Conservation (phyloP, 2,797 vertebrate genomes). For the Graptemys geographica region DNA sequence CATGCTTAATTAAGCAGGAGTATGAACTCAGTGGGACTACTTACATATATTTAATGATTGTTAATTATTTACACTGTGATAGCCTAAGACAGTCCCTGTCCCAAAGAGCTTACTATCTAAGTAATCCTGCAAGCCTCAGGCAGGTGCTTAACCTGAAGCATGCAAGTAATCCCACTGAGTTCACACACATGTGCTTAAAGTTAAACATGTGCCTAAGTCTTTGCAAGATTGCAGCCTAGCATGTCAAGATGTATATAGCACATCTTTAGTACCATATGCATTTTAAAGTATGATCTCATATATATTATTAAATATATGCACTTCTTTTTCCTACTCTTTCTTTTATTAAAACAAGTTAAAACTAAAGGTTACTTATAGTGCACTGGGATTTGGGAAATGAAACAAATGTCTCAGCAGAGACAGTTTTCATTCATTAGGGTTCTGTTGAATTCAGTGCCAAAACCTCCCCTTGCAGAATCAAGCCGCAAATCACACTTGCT, state of each 20-base stretch:
- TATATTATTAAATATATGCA: background rate
- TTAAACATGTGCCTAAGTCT: fast-evolving
- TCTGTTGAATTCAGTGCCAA: background rate
- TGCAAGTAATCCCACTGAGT: fast-evolving
- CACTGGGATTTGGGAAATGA: background rate
- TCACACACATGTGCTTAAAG: background rate
- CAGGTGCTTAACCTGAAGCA: background rate
- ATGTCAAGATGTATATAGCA: fast-evolving
- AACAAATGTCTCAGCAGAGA: background rate
- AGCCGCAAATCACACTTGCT: background rate
- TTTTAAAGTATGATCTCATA: background rate
- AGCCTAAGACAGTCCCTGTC: background rate
- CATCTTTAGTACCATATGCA: background rate
- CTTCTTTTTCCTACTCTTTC: background rate
- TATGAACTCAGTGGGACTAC: background rate
- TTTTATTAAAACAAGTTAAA: background rate
- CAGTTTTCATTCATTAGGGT: background rate
- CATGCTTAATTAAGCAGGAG: fast-evolving
- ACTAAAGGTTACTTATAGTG: background rate
- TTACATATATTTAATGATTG: background rate
- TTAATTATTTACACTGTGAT: background rate
- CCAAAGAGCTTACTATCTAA: background rate
- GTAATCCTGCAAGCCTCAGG: background rate
- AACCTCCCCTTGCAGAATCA: background rate
- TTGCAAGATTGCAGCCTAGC: background rate